Evolutionary conservation across 2,888 invertebrate genomes (phyloP).

Genomic region (Drosophila rellima): DNA sequence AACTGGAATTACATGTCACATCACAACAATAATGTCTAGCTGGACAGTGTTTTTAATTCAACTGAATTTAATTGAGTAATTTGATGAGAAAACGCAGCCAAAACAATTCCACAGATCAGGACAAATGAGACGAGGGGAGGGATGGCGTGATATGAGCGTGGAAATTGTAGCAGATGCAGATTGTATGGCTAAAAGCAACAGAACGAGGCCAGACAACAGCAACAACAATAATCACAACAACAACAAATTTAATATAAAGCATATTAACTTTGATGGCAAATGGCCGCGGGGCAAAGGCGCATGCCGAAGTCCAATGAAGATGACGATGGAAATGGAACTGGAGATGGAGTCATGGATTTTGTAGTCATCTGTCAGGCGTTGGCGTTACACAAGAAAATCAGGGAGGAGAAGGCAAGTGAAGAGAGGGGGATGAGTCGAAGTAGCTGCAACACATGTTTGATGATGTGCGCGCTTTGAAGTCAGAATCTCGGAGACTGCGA

Average conservation of each 20-base stretch:
- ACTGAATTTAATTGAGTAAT: slow-evolving; percentile 78
- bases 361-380: slow-evolving; percentile 62
- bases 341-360: slow-evolving; percentile 34
- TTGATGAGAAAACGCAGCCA: slow-evolving; percentile 53
- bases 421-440: not conserved
- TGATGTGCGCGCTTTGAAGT: slow-evolving; percentile 74
- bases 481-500: slow-evolving; percentile 39
- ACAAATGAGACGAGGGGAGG: not conserved
- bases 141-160: slow-evolving; percentile 19
- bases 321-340: slow-evolving; percentile 1
- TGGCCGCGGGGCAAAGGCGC: slow-evolving; percentile 59
- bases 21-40: slow-evolving; percentile 24
- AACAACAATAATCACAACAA: slow-evolving; percentile 42
- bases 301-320: not conserved
- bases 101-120: slow-evolving; percentile 56
- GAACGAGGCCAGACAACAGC: slow-evolving; percentile 23
- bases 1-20: slow-evolving; percentile 36
- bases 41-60: slow-evolving; percentile 57
- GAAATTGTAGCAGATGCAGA: slow-evolving; percentile 72
- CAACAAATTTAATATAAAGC: slow-evolving; percentile 77
- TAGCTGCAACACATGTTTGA: slow-evolving; percentile 72
- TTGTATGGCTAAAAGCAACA: slow-evolving; percentile 54
- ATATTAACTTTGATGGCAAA: slow-evolving; percentile 78
- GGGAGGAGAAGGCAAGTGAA: not conserved
- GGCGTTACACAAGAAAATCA: slow-evolving; percentile 47